Base-by-base conservation (phyloP, 2,888 invertebrate species). In the Ernsta delagoae region DNA sequence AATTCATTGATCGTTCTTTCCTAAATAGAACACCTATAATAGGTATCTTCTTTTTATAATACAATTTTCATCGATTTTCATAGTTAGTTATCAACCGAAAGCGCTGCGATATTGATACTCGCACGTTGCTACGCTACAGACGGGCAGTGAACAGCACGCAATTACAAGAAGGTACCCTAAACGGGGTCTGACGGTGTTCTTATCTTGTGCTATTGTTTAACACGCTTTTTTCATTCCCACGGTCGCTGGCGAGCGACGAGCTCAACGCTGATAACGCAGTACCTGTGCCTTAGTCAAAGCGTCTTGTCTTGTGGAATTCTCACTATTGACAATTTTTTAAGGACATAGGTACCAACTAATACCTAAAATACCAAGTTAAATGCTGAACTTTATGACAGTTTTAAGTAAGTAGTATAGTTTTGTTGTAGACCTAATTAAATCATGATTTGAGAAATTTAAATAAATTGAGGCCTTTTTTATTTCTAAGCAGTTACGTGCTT, bases 131-230 rank as follows among this genome's bases (percentile, higher is more conserved):
- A 77, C 65, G 77, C 73, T 73, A 78, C 78, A 70, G 60, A 68
- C 65, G 56, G 66, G 45, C 45, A 50, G 50, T 50, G 84, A 85
- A 87, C 88, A 88, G 83, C 83, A 80, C 83, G 78, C 84, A 90
- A 90, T 88, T 88, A 87, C 83, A 85, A 78, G 83, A 79, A 84
- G 85, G 85, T 85, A 87, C 87, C 87, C 89, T 84, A 87, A 92
- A 90, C 87, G 88, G 85, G 86, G 86, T 86, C 88, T 87, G 89
- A 83, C 87, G 84, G 82, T 81, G 85, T 75, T 87, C 86, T 92
- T 92, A 92, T 92, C 93, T 92, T 77, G 71, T 77, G 83, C 89
- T 86, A 93, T 92, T 92, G 92, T 92, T 92, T 91, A 90, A 93
- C 90, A 85, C 85, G 88, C 84, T 86, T 89, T 87, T 88, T 90